phyloP scores from a whole-genome alignment of 2,888 invertebrate species.

The Leptura quadrifasciata region DNA sequence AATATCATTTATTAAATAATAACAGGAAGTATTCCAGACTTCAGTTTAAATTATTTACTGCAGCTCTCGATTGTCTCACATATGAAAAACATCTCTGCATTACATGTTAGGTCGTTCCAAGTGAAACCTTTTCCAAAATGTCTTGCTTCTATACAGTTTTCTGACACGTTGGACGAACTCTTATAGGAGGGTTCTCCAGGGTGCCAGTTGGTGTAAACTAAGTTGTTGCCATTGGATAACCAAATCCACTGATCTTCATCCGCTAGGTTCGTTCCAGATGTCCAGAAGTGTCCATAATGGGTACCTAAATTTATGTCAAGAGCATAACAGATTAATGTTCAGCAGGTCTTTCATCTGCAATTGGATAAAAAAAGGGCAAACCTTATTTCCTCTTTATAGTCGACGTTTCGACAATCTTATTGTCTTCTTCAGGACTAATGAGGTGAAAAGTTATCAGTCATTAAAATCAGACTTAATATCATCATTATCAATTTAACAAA shows the following conservation, averaged over 20 bases:
- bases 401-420: too few species aligned
- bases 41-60: neutral
- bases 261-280: slow-evolving; percentile 42
- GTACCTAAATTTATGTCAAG: neutral
- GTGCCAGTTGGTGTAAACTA: slow-evolving; percentile 45
- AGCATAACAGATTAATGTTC: too few species aligned
- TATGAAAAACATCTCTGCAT: slow-evolving; percentile 40
- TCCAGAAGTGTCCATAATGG: slow-evolving; percentile 39
- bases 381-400: too few species aligned
- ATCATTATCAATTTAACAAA: too few species aligned
- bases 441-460: too few species aligned
- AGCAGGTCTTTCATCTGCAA: too few species aligned
- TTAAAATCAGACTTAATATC: too few species aligned
- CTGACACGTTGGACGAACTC: slow-evolving; percentile 15
- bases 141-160: slow-evolving; percentile 46
- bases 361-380: too few species aligned
- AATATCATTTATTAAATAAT: too few species aligned
- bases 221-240: slow-evolving; percentile 45
- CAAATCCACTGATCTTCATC: slow-evolving; percentile 41
- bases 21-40: too few species aligned
- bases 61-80: slow-evolving; percentile 35
- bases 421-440: too few species aligned
- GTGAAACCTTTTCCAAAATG: slow-evolving; percentile 43
- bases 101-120: slow-evolving; percentile 46
- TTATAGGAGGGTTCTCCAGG: slow-evolving; percentile 41